Evolutionary conservation across 2,888 invertebrate species (phyloP).

Genomic region (Teleogryllus oceanicus): DNA sequence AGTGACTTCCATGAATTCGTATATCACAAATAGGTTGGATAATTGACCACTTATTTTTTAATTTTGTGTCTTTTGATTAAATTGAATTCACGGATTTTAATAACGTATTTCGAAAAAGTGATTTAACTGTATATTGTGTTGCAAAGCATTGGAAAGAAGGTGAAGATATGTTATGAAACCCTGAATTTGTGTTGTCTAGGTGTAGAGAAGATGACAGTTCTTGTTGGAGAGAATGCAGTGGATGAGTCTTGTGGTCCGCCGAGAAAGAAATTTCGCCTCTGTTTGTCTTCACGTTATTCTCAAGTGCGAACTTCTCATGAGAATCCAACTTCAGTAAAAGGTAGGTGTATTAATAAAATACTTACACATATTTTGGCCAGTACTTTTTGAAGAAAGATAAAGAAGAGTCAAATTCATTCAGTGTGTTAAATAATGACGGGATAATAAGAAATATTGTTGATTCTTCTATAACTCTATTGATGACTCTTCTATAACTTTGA

Average conservation of each 20-base stretch:
- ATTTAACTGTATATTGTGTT: not conserved
- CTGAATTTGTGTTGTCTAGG: constrained; percentile 41
- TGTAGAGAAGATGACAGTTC: constrained; percentile 53
- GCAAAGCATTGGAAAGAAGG: not conserved
- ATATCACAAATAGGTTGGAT: constrained; percentile 32
- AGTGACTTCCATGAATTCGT: constrained; percentile 37
- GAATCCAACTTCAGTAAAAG: not conserved
- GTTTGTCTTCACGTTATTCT: constrained; percentile 39
- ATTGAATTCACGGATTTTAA: constrained; percentile 18
- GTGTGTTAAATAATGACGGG: too few relatives aligned
- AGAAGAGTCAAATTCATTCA: too few relatives aligned
- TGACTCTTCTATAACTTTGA: too few relatives aligned
- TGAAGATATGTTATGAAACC: not conserved
- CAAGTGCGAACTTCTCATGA: not conserved
- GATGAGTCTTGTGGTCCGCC: constrained; percentile 47
- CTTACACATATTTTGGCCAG: too few relatives aligned
- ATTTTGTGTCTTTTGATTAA: not conserved
- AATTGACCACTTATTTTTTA: not conserved
- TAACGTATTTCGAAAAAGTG: not conserved
- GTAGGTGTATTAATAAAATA: not conserved
- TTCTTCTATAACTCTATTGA: too few relatives aligned
- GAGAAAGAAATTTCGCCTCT: constrained; percentile 50
- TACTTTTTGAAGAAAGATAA: too few relatives aligned
- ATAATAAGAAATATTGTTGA: too few relatives aligned
- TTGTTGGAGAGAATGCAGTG: constrained; percentile 51